Evolutionary conservation across 2,113 vertebrate genomes (phyloP).

Genomic region (Bos taurus): ARS-UCD2.0 NC_037333.1:55789001-55789500

Average conservation of each 20-base stretch:
- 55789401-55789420: background rate
- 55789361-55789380: background rate
- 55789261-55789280: background rate
- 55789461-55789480: background rate
- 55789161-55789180: background rate
- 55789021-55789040: background rate
- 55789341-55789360: background rate
- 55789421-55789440: background rate
- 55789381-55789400: background rate
- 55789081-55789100: background rate
- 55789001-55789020: background rate
- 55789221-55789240: background rate
- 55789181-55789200: background rate
- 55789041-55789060: background rate
- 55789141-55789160: background rate
- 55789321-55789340: background rate
- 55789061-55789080: background rate
- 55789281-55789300: background rate
- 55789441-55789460: background rate
- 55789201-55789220: background rate
- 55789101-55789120: background rate
- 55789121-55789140: background rate
- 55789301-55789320: background rate
- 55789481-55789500: background rate
- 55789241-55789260: background rate